Percentiles rank a stretch among this genome's conserved stretches.
These are phyloP conservation scores for Arctia plantaginis DNA, from an alignment of 2,888 invertebrate genomes.

Conservation along the genomic window DNA sequence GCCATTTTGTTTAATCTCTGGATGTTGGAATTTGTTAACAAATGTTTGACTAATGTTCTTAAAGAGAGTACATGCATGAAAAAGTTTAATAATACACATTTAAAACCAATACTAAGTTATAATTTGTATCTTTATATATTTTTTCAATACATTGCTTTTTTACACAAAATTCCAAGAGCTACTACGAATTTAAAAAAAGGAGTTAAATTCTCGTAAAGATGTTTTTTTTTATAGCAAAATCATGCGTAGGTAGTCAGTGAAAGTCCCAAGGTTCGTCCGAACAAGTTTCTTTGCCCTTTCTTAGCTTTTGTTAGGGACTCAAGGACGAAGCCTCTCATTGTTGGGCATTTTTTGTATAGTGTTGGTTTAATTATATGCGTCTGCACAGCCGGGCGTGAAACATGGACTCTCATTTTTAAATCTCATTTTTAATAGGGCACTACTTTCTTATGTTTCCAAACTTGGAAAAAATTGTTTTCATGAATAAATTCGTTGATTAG, in stretches of 20 bases:
- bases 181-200: background rate
- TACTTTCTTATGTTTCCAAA: conserved; percentile 45
- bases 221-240: conserved; percentile 30
- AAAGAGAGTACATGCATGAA: background rate
- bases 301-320: conserved; percentile 83
- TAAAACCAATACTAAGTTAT: background rate
- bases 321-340: conserved; percentile 83
- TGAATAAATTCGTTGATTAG: conserved; percentile 49
- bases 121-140: background rate
- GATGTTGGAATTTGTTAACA: conserved; percentile 52
- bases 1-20: conserved; percentile 49
- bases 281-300: conserved; percentile 86
- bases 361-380: conserved; percentile 82
- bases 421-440: conserved; percentile 67
- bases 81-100: background rate
- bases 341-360: conserved; percentile 76
- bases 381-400: conserved; percentile 77
- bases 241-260: conserved; percentile 81
- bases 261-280: conserved; percentile 82
- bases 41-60: conserved; percentile 1
- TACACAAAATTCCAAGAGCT: background rate
- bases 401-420: conserved; percentile 68
- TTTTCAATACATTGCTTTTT: background rate
- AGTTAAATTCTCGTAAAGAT: conserved; percentile 4
- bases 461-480: conserved; percentile 46